Base-by-base conservation (phyloP, 1,140 invertebrate genomes). In the Papilio aristodemus region DNA sequence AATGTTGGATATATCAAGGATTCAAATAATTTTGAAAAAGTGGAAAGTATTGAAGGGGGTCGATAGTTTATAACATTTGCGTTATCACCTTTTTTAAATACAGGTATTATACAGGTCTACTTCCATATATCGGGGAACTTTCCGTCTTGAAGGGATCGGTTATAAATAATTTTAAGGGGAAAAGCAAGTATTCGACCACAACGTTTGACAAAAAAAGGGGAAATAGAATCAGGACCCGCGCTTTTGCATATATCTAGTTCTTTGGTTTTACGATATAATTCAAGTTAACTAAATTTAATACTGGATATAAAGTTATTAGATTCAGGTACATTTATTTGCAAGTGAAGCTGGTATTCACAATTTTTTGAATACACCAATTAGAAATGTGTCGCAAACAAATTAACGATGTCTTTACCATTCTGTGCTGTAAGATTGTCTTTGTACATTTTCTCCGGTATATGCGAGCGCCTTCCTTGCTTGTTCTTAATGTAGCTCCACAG, bases 301-400 rank as follows among this genome's bases (percentile, higher is more conserved):
- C 17, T 46, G 17, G 41, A 46, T 8, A 46, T 14, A 17, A 6
- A 46, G 14, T 46, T 8, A 46, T 46, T 46, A 9, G 41, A 17
- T 14, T 17, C 27, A 3, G 27, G 27, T 32, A 32, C n/a, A n/a
- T n/a, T n/a, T n/a, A n/a, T 32, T 2, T 32, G 6, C 27, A 63
- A 39, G 17, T 63, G 17, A 63, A 25, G 14, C 60, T 63, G 60
- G 9, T 36, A 38, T 39, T 37, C 60, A 39, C n/a, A 39, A 14
- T 32, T 36, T 19, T 62, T n/a, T n/a, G 38, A 62, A 50, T 63
- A 69, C 5, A 62, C 67, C 17, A 57, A 46, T 19, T 57, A 69
- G 11, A 69, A 69, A n/a, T 68, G 67, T 9, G 19, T 25, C 19
- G 57, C 57, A 59, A 69, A 60, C 13, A 69, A 58, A 27, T 69